These are phyloP conservation scores for Drosophila robusta DNA, from an alignment of 2,888 invertebrate genomes.

Conservation along the genomic window DNA sequence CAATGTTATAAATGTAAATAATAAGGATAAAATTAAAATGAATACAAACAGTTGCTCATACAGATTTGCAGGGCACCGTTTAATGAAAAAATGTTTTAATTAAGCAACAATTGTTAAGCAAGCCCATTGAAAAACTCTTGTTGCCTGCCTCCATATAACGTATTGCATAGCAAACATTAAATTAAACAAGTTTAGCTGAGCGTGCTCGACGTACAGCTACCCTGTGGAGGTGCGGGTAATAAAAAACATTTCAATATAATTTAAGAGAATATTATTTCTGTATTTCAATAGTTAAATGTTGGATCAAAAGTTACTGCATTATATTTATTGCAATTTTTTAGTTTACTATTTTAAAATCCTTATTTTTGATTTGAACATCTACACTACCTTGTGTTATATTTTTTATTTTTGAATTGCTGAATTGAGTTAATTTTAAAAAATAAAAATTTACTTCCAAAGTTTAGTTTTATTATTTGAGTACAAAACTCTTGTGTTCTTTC, in stretches of 20 bases:
- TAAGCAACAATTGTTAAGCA: constrained; percentile 35
- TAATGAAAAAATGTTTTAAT: constrained; percentile 43
- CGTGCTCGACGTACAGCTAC: neutral
- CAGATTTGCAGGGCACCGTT: neutral
- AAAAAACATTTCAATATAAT: too few relatives aligned
- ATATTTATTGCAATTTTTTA: neutral
- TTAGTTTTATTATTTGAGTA: too few relatives aligned
- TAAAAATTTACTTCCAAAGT: too few relatives aligned
- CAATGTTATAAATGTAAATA: too few relatives aligned
- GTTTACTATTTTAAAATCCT: neutral
- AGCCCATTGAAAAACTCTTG: constrained; percentile 24
- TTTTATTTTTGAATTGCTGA: too few relatives aligned
- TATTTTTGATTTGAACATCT: too few relatives aligned
- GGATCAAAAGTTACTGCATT: too few relatives aligned
- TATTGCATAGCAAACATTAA: constrained; percentile 18
- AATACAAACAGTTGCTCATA: neutral
- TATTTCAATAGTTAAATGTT: neutral
- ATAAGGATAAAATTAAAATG: too few relatives aligned
- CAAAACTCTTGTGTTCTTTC: too few relatives aligned
- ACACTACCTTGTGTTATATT: too few relatives aligned
- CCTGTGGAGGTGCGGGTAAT: neutral
- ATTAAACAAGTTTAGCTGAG: neutral
- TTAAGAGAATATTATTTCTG: too few relatives aligned
- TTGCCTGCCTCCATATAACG: constrained; percentile 22
- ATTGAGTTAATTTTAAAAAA: too few relatives aligned